Conservation (phyloP, 2,888 invertebrate species). For the Brachyptera risi region DNA sequence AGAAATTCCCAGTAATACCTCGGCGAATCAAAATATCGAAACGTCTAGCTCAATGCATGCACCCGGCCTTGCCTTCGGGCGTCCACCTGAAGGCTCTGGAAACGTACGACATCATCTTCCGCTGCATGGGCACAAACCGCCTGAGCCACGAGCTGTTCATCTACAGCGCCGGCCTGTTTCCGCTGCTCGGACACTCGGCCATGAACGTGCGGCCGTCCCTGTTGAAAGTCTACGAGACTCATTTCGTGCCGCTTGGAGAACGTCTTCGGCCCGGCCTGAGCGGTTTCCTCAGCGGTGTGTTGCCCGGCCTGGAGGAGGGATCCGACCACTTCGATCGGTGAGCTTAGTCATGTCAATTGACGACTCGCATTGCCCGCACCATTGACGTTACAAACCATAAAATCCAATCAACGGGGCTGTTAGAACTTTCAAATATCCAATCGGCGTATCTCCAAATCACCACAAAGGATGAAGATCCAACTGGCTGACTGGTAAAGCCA, state of each 20-base stretch:
- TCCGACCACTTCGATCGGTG: constrained; percentile 77
- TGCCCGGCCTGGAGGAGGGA: constrained; percentile 84
- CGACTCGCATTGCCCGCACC: too few relatives aligned
- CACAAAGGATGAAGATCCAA: too few relatives aligned
- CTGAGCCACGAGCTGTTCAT: constrained; percentile 79
- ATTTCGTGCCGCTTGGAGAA: constrained; percentile 78
- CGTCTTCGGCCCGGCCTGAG: constrained; percentile 73
- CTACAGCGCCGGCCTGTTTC: constrained; percentile 72
- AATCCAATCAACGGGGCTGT: too few relatives aligned
- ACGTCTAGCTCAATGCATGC: constrained; percentile 88
- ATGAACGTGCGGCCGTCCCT: constrained; percentile 84
- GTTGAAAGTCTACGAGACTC: constrained; percentile 78
- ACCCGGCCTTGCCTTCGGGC: constrained; percentile 85
- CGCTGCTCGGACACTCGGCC: constrained; percentile 81
- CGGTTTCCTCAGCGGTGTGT: constrained; percentile 81
- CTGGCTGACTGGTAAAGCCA: too few relatives aligned
- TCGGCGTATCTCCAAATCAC: too few relatives aligned
- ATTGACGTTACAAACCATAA: too few relatives aligned
- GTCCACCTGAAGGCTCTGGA: constrained; percentile 89
- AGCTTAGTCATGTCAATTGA: too few relatives aligned
- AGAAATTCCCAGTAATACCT: constrained; percentile 82
- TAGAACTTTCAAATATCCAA: too few relatives aligned
- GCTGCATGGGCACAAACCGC: constrained; percentile 76
- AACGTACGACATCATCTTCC: constrained; percentile 87
- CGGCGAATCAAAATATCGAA: constrained; percentile 83